Conservation (phyloP, 2,113 vertebrate species). For the Hucho hucho region DNA sequence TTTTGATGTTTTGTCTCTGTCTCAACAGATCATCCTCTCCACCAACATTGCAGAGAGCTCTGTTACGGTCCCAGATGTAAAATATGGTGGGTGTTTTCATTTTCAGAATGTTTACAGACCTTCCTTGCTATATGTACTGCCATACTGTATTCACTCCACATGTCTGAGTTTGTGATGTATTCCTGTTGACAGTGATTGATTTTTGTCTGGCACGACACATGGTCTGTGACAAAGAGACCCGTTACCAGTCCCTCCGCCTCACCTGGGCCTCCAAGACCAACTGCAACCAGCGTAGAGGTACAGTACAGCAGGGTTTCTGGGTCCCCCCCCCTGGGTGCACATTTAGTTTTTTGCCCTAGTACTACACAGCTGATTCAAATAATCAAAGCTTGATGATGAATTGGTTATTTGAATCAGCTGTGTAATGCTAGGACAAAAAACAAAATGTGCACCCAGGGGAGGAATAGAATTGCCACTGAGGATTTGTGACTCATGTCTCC, state of each 20-base stretch:
- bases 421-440: too few relatives aligned
- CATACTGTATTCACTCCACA: background rate
- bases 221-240: conserved; percentile 86
- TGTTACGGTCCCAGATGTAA: conserved; percentile 91
- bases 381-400: too few relatives aligned
- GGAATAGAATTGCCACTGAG: too few relatives aligned
- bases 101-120: background rate
- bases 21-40: conserved; percentile 85
- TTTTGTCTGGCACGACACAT: conserved; percentile 86
- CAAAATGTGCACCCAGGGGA: too few relatives aligned
- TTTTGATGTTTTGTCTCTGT: background rate
- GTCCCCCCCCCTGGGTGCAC: too few relatives aligned
- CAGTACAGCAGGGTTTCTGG: background rate
- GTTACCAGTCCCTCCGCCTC: conserved; percentile 84
- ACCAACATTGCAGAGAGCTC: conserved; percentile 97
- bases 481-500: background rate
- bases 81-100: conserved; percentile 80
- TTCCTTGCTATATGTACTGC: background rate
- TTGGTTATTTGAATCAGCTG: too few relatives aligned
- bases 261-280: conserved; percentile 92
- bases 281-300: conserved; percentile 92
- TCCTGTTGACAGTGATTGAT: conserved; percentile 83
- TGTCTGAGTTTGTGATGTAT: background rate
- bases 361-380: too few relatives aligned
- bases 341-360: too few relatives aligned